These are phyloP conservation scores for Nyctibius bracteatus DNA, from an alignment of 2,113 vertebrate species.

Conservation along the genomic window DNA sequence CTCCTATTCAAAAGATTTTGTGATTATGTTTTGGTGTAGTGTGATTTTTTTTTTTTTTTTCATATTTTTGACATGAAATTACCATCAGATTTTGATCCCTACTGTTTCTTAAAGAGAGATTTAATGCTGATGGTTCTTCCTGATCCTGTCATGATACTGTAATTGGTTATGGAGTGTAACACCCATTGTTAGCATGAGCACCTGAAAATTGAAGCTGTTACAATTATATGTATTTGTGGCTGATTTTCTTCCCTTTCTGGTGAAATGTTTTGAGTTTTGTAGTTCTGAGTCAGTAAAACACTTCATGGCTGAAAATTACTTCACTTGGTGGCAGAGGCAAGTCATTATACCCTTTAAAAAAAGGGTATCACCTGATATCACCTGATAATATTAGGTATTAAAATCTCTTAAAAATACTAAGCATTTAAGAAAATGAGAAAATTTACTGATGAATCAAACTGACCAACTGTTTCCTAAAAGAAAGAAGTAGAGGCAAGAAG, in stretches of 20 bases:
- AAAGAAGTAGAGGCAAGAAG: neutral
- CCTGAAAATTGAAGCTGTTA: neutral
- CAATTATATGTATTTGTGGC: neutral
- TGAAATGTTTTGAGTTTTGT: neutral
- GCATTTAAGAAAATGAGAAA: neutral
- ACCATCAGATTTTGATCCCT: neutral
- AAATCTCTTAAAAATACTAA: neutral
- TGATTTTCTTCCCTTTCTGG: neutral
- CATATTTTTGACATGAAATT: neutral
- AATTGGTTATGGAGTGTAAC: neutral
- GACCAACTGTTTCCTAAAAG: neutral
- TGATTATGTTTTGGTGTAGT: neutral
- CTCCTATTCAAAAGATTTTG: neutral
- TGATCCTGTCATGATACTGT: neutral
- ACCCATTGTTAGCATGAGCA: neutral
- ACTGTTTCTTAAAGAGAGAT: neutral
- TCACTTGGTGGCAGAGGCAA: neutral
- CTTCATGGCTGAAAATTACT: neutral
- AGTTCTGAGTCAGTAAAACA: neutral
- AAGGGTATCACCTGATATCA: neutral
- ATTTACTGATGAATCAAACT: neutral
- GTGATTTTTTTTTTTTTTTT: neutral
- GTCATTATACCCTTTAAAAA: neutral
- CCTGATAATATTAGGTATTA: neutral
- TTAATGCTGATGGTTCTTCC: neutral